Evolutionary conservation across 2,113 vertebrate genomes (phyloP).

Genomic region (Dipodomys stephensi): DNA sequence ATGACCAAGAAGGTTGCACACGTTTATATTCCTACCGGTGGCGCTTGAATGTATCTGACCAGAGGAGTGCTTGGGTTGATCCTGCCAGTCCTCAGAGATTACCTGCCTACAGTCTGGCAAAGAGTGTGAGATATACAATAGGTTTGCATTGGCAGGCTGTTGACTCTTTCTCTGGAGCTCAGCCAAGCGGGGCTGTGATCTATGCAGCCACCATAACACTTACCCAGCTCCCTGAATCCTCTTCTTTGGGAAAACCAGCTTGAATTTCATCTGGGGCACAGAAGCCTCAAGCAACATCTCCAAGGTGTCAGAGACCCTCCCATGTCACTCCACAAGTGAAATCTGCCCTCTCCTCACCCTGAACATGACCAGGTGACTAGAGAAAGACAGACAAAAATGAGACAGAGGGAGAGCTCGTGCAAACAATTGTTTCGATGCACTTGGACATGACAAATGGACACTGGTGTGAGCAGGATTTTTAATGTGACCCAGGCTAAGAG

Average conservation of each 20-base stretch:
- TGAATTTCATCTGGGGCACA: not conserved
- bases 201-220: not conserved
- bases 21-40: not conserved
- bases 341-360: not conserved
- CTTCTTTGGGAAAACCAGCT: not conserved
- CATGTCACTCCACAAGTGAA: not conserved
- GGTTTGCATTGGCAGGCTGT: not conserved
- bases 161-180: not conserved
- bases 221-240: not conserved
- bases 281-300: not conserved
- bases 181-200: not conserved
- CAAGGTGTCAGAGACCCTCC: not conserved
- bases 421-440: constrained; percentile 80
- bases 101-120: not conserved
- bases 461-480: constrained; percentile 76
- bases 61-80: not conserved
- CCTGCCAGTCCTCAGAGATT: not conserved
- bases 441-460: constrained; percentile 78
- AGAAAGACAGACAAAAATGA: constrained; percentile 70
- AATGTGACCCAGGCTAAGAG: constrained; percentile 68
- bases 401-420: constrained; percentile 84
- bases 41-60: not conserved
- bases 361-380: not conserved
- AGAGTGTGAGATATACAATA: not conserved
- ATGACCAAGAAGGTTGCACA: not conserved